Evolutionary conservation across 2,888 invertebrate species (phyloP), one percentile per base, ranked within the genome.

Genomic region (Synanthedon formicaeformis): DNA sequence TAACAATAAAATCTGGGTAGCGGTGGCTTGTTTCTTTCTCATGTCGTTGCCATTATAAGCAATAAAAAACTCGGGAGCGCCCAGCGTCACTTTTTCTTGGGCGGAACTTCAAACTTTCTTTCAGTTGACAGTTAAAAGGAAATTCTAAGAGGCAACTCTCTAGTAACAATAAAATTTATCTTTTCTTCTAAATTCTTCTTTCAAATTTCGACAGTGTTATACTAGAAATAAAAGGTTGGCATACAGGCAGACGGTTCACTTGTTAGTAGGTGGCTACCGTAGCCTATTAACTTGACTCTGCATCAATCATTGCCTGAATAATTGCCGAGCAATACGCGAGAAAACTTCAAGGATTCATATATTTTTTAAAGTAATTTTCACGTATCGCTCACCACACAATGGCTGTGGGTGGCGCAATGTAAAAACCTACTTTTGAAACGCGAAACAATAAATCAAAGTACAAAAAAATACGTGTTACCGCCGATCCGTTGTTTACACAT

Each of bases 381-480:
- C 75, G 67, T 66, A 64, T 61, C 55, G 56, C 55, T 54, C 58
- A 56, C 65, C 61, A 58, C 57, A 65, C 77, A 71, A 75, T 72
- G 71, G 67, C 79, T 75, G 85, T 71, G 86, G 83, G 86, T 85
- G 86, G 85, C 71, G 66, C 65, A 65, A 65, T 55, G 74, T 71
- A 82, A 84, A 83, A 85, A 82, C 71, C 66, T 64, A 75, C 76
- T 82, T 81, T 75, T 80, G 78, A 75, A 83, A 83, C 74, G 62
- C 74, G 76, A 81, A 81, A 83, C 81, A 78, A 82, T 86, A 86
- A 85, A 84, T 85, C 85, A 82, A 81, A 77, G 73, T 65, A 74
- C 76, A 85, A 84, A 85, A 49, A 80, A 83, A 77, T 71, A 83
- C 76, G 85, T 83, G 85, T 84, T 81, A 81, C 78, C 73, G 69